A percentile compares a stretch with the other conserved stretches of the same genome.
Evolutionary conservation across 2,797 vertebrate genomes (phyloP).

Genomic region (Heliangelus exortis): DNA sequence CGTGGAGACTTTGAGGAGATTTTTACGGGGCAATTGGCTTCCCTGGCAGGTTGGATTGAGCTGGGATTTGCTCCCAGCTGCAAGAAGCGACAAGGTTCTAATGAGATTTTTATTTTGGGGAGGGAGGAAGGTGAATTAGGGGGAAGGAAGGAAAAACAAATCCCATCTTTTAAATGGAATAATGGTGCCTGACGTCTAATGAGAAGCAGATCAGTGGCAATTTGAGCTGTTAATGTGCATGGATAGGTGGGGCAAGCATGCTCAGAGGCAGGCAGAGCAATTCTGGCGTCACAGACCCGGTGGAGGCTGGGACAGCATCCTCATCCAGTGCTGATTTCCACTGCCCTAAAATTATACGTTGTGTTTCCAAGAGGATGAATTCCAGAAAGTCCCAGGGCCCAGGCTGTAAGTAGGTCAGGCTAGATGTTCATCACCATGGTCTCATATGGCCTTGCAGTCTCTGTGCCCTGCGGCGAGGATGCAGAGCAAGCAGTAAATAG

Average conservation of each 20-base stretch:
- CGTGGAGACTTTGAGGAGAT: background rate
- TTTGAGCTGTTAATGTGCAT: background rate
- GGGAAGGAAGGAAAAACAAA: constrained; percentile 19
- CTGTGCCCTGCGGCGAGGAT: constrained; percentile 6
- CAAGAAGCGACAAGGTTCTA: background rate
- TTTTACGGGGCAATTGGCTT: constrained; percentile 9
- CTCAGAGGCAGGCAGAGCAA: background rate
- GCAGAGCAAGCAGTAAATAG: constrained; percentile 22
- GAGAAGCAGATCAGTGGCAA: background rate
- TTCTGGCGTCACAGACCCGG: rapidly evolving
- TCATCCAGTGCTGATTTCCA: background rate
- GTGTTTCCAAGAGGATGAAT: constrained; percentile 36
- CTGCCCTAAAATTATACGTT: background rate
- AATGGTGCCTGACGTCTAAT: background rate
- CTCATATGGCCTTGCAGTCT: background rate
- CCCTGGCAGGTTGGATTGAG: constrained; percentile 47
- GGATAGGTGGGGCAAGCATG: background rate
- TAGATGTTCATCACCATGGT: constrained; percentile 22
- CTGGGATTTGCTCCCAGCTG: background rate
- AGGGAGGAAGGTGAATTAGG: background rate
- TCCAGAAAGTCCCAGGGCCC: constrained; percentile 43
- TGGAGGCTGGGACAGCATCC: background rate
- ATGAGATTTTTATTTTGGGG: background rate
- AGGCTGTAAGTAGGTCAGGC: constrained; percentile 59
- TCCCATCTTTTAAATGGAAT: constrained; percentile 19